Base-by-base conservation (phyloP, 2,888 invertebrate genomes). In the Folsomia manolachei region DNA sequence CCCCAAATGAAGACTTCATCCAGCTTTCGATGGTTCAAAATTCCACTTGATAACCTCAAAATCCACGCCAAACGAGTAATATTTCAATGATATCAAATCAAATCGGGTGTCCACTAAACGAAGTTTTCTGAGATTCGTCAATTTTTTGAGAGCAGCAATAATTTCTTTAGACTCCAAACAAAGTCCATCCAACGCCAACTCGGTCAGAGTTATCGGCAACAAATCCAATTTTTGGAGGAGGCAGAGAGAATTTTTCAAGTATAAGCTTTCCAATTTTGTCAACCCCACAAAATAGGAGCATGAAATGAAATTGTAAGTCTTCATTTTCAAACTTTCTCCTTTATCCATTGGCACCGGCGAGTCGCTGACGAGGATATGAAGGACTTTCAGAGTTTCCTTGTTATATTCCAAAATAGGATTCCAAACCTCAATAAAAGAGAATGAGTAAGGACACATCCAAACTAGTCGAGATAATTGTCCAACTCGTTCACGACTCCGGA, bases 1-100 rank as follows among this genome's bases (percentile, higher is more conserved):
- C 67, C 68, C 70, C 67, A 70, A 63, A 73, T 39, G 39, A 52
- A 71, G 14, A 74, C 51, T 11, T 69, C 64, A 11, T 74, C 56
- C 23, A 74, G 39, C 19, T 25, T 53, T 56, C 73, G 53, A 7
- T 27, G 60, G 11, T 61, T 27, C 14, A 74, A 39, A 9, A 74
- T 52, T n/a, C 0, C 19, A 27, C 4, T 39, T 51, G 18, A 74
- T 23, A 51, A 62, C 39, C 1, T 68, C 1, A 25, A 52, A 25
- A 39, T 63, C 25, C 19, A 74, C 71, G 14, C 73, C 73, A 61
- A 63, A 71, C 2, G 21, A n/a, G 14, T 21, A 14, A 25, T 39
- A 25, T n/a, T 64, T 25, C 27, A 19, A 18, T 25, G 64, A 27
- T 27, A 19, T 7, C 19, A 56, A 18, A 19, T 7, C 7, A 21